Conservation (phyloP, 23 tunicate genomes). For the Trididemnum miniatum region DNA sequence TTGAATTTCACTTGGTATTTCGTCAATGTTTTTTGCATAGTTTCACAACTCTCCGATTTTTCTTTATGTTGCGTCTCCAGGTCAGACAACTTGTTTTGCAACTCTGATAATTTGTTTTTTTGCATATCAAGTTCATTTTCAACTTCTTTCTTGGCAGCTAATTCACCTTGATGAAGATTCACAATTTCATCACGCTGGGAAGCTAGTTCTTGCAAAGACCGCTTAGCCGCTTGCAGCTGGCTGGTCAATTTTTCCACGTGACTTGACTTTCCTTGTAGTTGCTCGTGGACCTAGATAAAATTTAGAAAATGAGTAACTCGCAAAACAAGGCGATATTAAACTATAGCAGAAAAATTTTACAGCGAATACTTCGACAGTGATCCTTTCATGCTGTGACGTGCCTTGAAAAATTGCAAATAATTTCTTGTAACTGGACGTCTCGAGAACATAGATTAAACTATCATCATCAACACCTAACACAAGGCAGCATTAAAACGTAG, state of each 20-base stretch:
- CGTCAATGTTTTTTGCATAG: background rate
- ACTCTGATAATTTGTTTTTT: background rate
- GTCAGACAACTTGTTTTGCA: background rate
- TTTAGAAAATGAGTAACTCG: too few relatives aligned
- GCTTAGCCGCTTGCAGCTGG: constrained; percentile 34
- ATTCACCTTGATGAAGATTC: constrained; percentile 8
- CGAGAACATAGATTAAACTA: too few relatives aligned
- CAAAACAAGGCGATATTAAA: too few relatives aligned
- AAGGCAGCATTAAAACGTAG: too few relatives aligned
- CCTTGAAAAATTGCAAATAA: too few relatives aligned
- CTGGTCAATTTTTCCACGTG: constrained; percentile 40
- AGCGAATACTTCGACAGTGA: too few relatives aligned
- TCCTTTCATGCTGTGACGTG: too few relatives aligned
- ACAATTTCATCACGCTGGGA: constrained; percentile 37
- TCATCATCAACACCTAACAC: too few relatives aligned
- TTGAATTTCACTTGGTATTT: constrained; percentile 7
- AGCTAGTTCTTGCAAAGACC: constrained; percentile 16
- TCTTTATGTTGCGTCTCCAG: background rate
- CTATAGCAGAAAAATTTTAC: too few relatives aligned
- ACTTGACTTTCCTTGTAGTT: constrained; percentile 50
- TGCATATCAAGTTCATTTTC: constrained; percentile 11
- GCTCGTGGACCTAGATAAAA: constrained; percentile 34
- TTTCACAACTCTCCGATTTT: constrained; percentile 16
- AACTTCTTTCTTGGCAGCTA: background rate
- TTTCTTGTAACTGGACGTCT: too few relatives aligned